phyloP scores from a whole-genome alignment of 2,113 vertebrate species.

The Zootoca vivipara region DNA sequence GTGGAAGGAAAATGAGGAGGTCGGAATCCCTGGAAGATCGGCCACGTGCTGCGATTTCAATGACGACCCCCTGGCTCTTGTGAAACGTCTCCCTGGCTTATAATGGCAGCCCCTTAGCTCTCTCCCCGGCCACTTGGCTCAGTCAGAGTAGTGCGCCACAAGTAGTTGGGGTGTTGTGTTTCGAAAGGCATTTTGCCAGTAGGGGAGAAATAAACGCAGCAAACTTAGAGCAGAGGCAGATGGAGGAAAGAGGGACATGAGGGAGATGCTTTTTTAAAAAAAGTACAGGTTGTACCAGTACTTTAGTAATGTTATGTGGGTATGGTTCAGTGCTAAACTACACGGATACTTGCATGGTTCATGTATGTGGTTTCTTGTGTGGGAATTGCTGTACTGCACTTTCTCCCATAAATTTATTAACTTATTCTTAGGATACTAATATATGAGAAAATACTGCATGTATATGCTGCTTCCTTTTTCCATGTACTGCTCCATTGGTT shows the following conservation, averaged over 20 bases:
- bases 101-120: neutral
- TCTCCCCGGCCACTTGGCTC: neutral
- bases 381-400: neutral
- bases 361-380: neutral
- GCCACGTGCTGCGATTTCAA: neutral
- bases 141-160: neutral
- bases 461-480: neutral
- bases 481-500: neutral
- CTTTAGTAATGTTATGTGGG: neutral
- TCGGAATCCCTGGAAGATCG: neutral
- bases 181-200: fast-evolving
- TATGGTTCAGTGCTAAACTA: neutral
- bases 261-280: fast-evolving
- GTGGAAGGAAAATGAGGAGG: neutral
- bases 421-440: slow-evolving; percentile 5
- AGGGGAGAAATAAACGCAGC: fast-evolving
- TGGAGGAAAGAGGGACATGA: neutral
- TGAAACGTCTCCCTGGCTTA: neutral
- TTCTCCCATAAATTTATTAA: neutral
- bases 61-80: neutral
- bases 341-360: neutral
- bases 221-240: neutral
- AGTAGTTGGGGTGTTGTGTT: neutral
- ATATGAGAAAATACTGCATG: slow-evolving; percentile 27
- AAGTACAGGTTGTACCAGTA: neutral